Conservation (phyloP, 35 echinoderm and acorn worm genomes). For the Ptychodera flava region DNA sequence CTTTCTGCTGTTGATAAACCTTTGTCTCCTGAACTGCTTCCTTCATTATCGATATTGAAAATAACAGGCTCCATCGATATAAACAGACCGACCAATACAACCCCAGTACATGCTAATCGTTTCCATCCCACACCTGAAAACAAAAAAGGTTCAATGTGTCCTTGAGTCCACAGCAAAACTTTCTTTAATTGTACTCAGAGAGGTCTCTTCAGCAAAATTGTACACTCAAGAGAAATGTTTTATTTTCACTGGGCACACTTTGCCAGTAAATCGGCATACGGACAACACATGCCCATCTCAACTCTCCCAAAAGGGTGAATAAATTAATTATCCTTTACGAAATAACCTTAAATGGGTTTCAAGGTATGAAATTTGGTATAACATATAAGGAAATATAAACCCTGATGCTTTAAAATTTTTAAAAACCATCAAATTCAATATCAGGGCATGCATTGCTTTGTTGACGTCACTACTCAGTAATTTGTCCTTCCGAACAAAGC, state of each 20-base stretch:
- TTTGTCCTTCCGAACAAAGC: no score
- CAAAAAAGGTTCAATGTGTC: no score
- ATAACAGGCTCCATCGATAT: slow-evolving; percentile 88
- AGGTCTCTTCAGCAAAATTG: background rate
- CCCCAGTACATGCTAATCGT: slow-evolving; percentile 76
- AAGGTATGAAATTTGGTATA: no score
- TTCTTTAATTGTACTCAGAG: no score
- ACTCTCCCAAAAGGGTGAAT: background rate
- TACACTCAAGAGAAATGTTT: background rate
- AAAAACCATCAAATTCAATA: no score
- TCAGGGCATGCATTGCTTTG: no score
- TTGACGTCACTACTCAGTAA: no score
- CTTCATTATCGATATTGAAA: slow-evolving; percentile 40
- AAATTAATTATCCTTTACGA: no score
- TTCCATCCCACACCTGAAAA: slow-evolving; percentile 64
- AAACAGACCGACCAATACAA: slow-evolving; percentile 88
- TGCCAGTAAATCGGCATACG: background rate
- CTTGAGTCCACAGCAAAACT: no score
- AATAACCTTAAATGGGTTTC: no score
- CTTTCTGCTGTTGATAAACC: background rate
- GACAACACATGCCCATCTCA: background rate
- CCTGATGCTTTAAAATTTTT: no score
- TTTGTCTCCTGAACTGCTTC: background rate
- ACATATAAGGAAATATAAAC: no score
- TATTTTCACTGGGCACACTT: background rate